A percentile compares a stretch with the other conserved stretches of the same genome.
Conservation (phyloP, 2,797 vertebrate species). For the Eulemur albifrons region DNA sequence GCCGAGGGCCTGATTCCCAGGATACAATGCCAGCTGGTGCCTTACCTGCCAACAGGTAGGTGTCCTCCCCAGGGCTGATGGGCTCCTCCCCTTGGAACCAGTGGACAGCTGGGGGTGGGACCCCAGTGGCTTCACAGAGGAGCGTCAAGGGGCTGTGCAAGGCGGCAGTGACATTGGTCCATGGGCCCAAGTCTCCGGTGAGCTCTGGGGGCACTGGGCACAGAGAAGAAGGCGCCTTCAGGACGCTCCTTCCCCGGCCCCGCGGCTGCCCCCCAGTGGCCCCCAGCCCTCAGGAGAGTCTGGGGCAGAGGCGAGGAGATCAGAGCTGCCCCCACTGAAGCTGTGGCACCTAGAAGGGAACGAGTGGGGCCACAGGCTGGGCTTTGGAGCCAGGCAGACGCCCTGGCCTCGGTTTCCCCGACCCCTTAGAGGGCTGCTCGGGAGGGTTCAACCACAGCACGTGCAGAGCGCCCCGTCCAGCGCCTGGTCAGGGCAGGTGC, state of each 20-base stretch:
- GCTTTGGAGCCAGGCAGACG: background rate
- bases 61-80: slow-evolving; percentile 59
- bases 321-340: background rate
- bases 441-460: background rate
- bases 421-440: background rate
- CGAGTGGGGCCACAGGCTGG: background rate
- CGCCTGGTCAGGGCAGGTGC: rapidly evolving
- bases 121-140: slow-evolving; percentile 80
- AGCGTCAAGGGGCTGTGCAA: slow-evolving; percentile 80
- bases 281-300: background rate
- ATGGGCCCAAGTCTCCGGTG: background rate
- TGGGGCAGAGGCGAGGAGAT: background rate
- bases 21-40: rapidly evolving
- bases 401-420: background rate
- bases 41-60: slow-evolving; percentile 81
- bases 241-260: rapidly evolving
- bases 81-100: slow-evolving; percentile 80
- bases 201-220: slow-evolving; percentile 82
- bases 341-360: no score
- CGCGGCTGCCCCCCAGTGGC: no score
- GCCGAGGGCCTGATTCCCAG: background rate
- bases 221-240: rapidly evolving
- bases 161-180: slow-evolving; percentile 61
- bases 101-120: slow-evolving; percentile 77
- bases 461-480: rapidly evolving